Evolutionary conservation across 2,888 invertebrate species (phyloP).

Genomic region (Sacculina carcini): DNA sequence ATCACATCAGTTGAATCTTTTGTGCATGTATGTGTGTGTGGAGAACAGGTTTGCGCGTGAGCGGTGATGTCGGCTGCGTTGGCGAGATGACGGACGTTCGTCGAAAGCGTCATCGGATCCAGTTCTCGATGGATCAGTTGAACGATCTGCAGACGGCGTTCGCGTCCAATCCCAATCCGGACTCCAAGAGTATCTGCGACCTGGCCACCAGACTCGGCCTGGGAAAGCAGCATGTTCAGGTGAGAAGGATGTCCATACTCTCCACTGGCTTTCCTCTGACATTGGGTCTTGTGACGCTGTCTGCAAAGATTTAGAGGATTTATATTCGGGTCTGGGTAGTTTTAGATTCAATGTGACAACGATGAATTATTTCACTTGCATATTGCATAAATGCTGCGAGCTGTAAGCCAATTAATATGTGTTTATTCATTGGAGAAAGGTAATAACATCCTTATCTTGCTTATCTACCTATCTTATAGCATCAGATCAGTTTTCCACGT

Average conservation of each 20-base stretch:
- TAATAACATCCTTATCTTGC: too few species aligned
- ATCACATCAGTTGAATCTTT: neutral
- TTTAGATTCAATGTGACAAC: too few species aligned
- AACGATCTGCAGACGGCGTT: neutral
- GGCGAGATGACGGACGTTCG: neutral
- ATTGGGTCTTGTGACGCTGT: neutral
- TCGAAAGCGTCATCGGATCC: neutral
- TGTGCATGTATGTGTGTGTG: too few species aligned
- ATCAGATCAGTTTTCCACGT: too few species aligned
- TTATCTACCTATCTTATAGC: too few species aligned
- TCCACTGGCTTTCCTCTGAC: neutral
- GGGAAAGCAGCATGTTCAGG: conserved; percentile 1
- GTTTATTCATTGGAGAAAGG: too few species aligned
- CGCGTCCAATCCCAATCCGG: neutral
- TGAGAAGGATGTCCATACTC: neutral
- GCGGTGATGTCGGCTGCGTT: neutral
- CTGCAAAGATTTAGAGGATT: neutral
- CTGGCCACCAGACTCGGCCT: neutral
- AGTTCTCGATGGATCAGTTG: neutral
- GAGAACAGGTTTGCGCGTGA: too few species aligned
- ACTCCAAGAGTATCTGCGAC: conserved; percentile 1
- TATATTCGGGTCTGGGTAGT: too few species aligned
- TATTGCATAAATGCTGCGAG: too few species aligned
- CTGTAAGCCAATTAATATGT: too few species aligned
- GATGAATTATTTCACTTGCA: too few species aligned